A percentile compares a stretch with the other conserved stretches of the same genome.
These are phyloP conservation scores for Melanaphis sacchari DNA, from an alignment of 1,140 invertebrate species.

Conservation along the genomic window DNA sequence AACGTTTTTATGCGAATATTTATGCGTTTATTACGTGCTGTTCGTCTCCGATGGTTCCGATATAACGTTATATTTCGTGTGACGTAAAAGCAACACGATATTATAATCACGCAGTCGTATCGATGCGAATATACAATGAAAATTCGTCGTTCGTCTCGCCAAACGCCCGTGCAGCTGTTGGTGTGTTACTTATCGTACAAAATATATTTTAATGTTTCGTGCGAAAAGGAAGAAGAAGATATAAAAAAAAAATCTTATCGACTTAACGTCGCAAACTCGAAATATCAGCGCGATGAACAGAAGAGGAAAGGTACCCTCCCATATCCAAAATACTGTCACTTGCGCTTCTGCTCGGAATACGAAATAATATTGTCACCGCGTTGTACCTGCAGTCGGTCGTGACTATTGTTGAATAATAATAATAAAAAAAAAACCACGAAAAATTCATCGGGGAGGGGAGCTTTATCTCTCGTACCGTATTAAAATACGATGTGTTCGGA, in stretches of 20 bases:
- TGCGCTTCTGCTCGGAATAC: background rate
- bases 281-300: background rate
- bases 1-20: background rate
- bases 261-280: background rate
- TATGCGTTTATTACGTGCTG: background rate
- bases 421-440: background rate
- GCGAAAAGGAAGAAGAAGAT: background rate
- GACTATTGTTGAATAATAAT: background rate
- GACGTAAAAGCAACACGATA: background rate
- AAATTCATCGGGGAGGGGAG: background rate
- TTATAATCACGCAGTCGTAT: background rate
- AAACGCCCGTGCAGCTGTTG: background rate
- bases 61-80: background rate
- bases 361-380: background rate
- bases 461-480: background rate
- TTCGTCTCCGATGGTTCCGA: background rate
- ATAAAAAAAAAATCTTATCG: no score
- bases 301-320: background rate
- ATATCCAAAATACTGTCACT: background rate
- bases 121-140: background rate
- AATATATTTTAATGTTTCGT: background rate
- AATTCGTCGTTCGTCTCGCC: background rate
- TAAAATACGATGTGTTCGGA: conserved; percentile 1
- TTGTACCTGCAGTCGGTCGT: background rate
- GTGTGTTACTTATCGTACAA: background rate